phyloP scores from a whole-genome alignment of 53 echinoderm and acorn worm species.

The Actinopyga echinites region DNA sequence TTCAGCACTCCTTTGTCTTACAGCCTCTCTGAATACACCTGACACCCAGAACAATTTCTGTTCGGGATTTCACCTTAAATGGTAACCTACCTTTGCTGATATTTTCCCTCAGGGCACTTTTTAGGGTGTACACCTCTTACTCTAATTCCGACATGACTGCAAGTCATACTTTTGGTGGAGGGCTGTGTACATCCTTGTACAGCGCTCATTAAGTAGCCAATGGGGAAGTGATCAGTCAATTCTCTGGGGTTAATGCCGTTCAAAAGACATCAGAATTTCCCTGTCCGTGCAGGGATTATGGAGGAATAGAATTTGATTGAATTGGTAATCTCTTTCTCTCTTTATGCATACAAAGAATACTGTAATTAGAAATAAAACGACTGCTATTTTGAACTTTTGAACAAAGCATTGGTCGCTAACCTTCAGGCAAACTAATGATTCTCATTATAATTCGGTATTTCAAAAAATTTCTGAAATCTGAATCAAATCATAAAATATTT shows the following conservation, averaged over 20 bases:
- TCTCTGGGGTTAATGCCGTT: neutral
- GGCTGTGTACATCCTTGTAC: neutral
- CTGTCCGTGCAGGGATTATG: neutral
- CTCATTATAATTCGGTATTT: no score
- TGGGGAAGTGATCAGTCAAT: conserved; percentile 4
- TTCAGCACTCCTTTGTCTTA: neutral
- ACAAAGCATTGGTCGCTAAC: no score
- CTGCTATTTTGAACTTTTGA: no score
- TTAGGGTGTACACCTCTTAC: neutral
- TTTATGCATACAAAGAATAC: neutral
- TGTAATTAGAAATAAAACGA: neutral
- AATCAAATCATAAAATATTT: no score
- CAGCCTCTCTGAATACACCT: neutral
- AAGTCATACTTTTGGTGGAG: neutral
- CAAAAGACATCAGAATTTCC: neutral
- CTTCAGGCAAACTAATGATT: no score
- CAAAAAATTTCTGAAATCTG: no score
- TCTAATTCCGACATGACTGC: conserved; percentile 18
- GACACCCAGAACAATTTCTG: neutral
- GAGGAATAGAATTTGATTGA: neutral
- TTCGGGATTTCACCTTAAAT: neutral
- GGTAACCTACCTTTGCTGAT: neutral
- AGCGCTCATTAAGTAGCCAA: neutral
- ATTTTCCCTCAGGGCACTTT: neutral
- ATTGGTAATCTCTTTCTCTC: neutral